Evolutionary conservation across 2,888 invertebrate species (phyloP).

Genomic region (Eledona agricola): DNA sequence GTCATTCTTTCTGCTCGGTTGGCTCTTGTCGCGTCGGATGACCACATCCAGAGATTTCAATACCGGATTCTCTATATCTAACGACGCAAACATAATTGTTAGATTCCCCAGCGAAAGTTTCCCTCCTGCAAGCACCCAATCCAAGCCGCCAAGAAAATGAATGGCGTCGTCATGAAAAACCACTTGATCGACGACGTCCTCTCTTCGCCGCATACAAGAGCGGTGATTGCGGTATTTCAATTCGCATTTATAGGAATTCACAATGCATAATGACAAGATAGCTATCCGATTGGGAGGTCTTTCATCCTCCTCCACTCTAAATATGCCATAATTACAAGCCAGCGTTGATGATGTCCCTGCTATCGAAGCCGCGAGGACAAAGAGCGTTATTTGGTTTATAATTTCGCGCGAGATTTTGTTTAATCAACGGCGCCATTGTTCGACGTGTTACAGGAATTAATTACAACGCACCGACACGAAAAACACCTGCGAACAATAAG

Average conservation of each 20-base stretch:
- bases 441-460: slow-evolving; percentile 29
- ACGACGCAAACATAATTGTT: slow-evolving; percentile 63
- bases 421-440: slow-evolving; percentile 41
- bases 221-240: slow-evolving; percentile 61
- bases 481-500: slow-evolving; percentile 2
- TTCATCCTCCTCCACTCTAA: slow-evolving; percentile 44
- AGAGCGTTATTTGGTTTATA: slow-evolving; percentile 50
- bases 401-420: slow-evolving; percentile 43
- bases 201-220: slow-evolving; percentile 52
- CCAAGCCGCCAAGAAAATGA: slow-evolving; percentile 41
- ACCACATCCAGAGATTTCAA: slow-evolving; percentile 55
- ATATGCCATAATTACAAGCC: slow-evolving; percentile 56
- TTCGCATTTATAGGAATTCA: slow-evolving; percentile 57
- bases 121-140: slow-evolving; percentile 47
- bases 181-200: slow-evolving; percentile 50
- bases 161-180: slow-evolving; percentile 52
- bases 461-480: slow-evolving; percentile 8
- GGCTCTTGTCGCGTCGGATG: slow-evolving; percentile 53
- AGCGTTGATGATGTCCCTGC: slow-evolving; percentile 43
- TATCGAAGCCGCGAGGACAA: slow-evolving; percentile 38
- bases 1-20: slow-evolving; percentile 43
- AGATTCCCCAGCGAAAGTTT: slow-evolving; percentile 53
- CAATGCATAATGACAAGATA: slow-evolving; percentile 61
- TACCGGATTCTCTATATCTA: slow-evolving; percentile 61
- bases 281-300: slow-evolving; percentile 56